These are phyloP conservation scores for Acrossocheilus wenchowensis DNA, from an alignment of 2,797 vertebrate species.

Conservation along the genomic window DNA sequence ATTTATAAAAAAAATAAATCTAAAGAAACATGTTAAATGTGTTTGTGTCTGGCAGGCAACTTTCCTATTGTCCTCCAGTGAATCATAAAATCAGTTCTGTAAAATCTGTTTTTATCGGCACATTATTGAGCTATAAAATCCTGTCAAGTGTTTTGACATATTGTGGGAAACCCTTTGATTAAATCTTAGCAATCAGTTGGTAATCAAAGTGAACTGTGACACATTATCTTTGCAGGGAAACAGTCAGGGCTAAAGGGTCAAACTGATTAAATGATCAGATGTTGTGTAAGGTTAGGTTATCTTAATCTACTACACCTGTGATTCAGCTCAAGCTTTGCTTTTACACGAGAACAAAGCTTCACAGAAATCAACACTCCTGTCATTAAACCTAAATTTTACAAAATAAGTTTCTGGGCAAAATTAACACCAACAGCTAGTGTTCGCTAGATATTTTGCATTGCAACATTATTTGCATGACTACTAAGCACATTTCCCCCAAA, in stretches of 20 bases:
- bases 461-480: neutral
- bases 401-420: neutral
- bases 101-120: neutral
- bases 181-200: neutral
- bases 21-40: neutral
- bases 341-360: neutral
- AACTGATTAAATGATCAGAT: constrained; percentile 37
- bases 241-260: constrained; percentile 17
- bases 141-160: neutral
- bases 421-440: neutral
- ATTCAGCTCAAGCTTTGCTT: neutral
- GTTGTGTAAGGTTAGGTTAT: constrained; percentile 33
- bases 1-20: too few relatives aligned
- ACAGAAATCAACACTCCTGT: neutral
- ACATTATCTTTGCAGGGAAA: neutral
- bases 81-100: too few relatives aligned
- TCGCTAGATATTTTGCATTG: neutral
- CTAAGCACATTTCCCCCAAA: neutral
- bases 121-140: neutral
- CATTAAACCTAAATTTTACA: neutral
- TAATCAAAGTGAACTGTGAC: neutral
- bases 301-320: neutral
- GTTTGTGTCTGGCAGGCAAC: neutral
- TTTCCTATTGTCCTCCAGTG: neutral
- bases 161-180: neutral